Base-by-base conservation (phyloP, 2,797 vertebrate genomes). In the Rhodeus uyekii region DNA sequence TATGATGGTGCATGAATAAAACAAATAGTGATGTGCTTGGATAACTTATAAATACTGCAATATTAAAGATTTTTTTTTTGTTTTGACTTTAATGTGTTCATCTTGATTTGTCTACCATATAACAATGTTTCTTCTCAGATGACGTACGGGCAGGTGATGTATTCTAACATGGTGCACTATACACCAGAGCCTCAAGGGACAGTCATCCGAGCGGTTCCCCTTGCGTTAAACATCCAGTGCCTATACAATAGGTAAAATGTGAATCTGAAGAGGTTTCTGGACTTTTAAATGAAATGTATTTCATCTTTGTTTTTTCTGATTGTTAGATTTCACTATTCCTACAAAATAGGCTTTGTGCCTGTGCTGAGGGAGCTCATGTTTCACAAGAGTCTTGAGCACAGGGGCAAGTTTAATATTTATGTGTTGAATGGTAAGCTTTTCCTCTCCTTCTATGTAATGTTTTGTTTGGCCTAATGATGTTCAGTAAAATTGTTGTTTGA, bases 311-410 rank as follows among this genome's bases (percentile, higher is more conserved):
- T 19, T 65, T 75, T 39, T 16, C 14, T 1, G 22, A 14, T 63
- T 58, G 67, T 12, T 74, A 94, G 92, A 83, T 94, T 93, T 89
- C 88, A 93, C 87, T 93, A 94, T 80, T 89, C 92, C 0, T 94
- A 94, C 72, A 84, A 93, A 82, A 87, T 94, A 27, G 93, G 94
- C 46, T 94, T 87, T 72, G 82, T 75, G 61, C 92, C 93, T 19
- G 83, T 88, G 42, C 53, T 87, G n/a, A 85, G 86, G 27, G 87
- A 83, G 2, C 77, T n/a, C 4, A 86, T 86, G 0, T 90, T 90
- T 29, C 13, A 89, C 75, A 93, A 90, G 86, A 89, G 60, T 58
- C 50, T 93, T 38, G 84, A 61, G 29, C 87, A 77, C 60, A 90
- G 87, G 83, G 84, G 67, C 18, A 64, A 32, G 24, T 93, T 93